phyloP scores from a whole-genome alignment of 2,888 invertebrate genomes.

The Drosophila gaucha region DNA sequence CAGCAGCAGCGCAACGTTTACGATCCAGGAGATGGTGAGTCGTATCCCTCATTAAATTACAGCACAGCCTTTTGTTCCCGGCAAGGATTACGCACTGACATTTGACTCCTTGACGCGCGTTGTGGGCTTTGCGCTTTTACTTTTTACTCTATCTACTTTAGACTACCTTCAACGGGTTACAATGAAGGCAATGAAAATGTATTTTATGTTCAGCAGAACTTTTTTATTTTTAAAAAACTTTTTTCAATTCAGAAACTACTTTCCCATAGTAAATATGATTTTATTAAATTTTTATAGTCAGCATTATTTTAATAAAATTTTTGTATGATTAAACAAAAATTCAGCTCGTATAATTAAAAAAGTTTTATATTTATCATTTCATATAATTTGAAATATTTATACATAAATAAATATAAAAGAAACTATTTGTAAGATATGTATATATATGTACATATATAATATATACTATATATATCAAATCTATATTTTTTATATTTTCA shows the following conservation, averaged over 20 bases:
- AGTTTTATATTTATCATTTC: too few relatives aligned
- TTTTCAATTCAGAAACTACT: not conserved
- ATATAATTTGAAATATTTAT: too few relatives aligned
- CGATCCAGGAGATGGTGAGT: slow-evolving; percentile 84
- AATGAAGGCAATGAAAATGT: slow-evolving; percentile 5
- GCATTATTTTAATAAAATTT: too few relatives aligned
- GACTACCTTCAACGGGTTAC: slow-evolving; percentile 12
- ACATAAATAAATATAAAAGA: too few relatives aligned
- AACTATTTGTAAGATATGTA: too few relatives aligned
- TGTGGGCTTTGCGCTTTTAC: slow-evolving; percentile 27
- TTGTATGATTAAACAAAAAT: too few relatives aligned
- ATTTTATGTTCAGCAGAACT: not conserved
- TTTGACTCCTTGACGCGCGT: slow-evolving; percentile 33
- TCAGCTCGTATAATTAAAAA: too few relatives aligned
- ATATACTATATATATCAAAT: too few relatives aligned
- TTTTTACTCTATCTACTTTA: not conserved
- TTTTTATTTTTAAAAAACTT: not conserved
- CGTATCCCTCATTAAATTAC: slow-evolving; percentile 57
- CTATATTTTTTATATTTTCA: too few relatives aligned
- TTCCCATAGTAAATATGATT: too few relatives aligned
- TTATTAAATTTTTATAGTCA: too few relatives aligned
- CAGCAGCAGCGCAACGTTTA: slow-evolving; percentile 74
- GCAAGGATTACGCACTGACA: slow-evolving; percentile 47
- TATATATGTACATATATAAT: too few relatives aligned
- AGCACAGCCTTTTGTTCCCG: slow-evolving; percentile 31